phyloP scores from a whole-genome alignment of 2,797 vertebrate species.

The Phoebastria nigripes region DNA sequence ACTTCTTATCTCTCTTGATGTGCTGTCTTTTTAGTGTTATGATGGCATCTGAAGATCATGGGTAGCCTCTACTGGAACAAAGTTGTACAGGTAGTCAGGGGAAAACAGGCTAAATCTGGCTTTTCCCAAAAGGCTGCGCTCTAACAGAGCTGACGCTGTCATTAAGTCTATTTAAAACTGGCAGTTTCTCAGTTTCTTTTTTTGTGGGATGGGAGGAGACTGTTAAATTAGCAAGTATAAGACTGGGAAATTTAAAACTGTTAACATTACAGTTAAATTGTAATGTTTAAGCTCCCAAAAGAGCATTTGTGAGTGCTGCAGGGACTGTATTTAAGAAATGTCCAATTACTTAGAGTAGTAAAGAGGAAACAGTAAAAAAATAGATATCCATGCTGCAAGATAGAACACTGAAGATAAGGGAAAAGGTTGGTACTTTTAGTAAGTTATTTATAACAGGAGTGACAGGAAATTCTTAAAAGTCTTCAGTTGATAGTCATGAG shows the following conservation, averaged over 20 bases:
- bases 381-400: neutral
- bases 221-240: neutral
- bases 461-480: neutral
- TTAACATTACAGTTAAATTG: neutral
- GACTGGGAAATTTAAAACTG: neutral
- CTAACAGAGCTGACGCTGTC: neutral
- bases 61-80: neutral
- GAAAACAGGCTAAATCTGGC: neutral
- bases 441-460: neutral
- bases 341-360: neutral
- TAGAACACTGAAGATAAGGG: neutral
- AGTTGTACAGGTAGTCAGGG: neutral
- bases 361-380: neutral
- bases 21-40: neutral
- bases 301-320: neutral
- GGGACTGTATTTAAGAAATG: neutral
- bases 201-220: neutral
- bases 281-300: neutral
- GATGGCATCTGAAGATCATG: neutral
- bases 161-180: neutral
- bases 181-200: neutral
- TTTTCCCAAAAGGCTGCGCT: neutral
- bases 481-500: neutral
- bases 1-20: neutral
- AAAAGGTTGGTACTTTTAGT: neutral